phyloP scores from a whole-genome alignment of 2,888 invertebrate genomes.

The Muschampia plurimacula region DNA sequence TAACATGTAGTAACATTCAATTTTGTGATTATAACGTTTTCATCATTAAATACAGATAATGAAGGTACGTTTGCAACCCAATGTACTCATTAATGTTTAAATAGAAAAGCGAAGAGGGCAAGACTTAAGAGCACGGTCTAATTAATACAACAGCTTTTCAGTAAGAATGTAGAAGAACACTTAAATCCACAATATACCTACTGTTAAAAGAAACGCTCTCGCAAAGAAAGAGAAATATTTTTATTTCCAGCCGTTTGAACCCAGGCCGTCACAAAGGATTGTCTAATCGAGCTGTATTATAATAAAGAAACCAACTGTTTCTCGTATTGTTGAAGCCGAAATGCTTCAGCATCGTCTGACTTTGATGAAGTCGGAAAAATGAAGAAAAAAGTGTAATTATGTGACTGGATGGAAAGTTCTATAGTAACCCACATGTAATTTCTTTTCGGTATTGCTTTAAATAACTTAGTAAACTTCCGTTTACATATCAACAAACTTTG shows the following conservation, averaged over 20 bases:
- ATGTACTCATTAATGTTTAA: constrained; percentile 32
- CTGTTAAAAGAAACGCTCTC: constrained; percentile 9
- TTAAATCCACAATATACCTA: constrained; percentile 17
- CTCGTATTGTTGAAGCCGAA: constrained; percentile 5
- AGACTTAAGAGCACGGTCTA: neutral
- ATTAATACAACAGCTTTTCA: constrained; percentile 23
- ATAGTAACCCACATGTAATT: constrained; percentile 6
- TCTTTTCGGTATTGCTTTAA: constrained; percentile 9
- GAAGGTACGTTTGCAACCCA: constrained; percentile 11
- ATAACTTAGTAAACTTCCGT: constrained; percentile 10
- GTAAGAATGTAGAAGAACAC: constrained; percentile 1
- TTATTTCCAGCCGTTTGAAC: constrained; percentile 23
- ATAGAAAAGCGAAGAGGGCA: constrained; percentile 1
- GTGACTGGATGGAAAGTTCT: neutral
- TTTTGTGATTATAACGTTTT: neutral
- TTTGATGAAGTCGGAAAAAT: neutral
- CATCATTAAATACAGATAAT: constrained; percentile 18
- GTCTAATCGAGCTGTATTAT: constrained; percentile 22
- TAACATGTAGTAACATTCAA: neutral
- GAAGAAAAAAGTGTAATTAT: neutral
- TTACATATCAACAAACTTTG: constrained; percentile 19
- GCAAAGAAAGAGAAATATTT: constrained; percentile 9
- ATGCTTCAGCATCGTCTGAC: neutral
- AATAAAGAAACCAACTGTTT: constrained; percentile 19
- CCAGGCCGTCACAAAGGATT: constrained; percentile 25